These are phyloP conservation scores for Brachymystax lenok DNA, from an alignment of 2,797 vertebrate genomes.

Conservation along the genomic window DNA sequence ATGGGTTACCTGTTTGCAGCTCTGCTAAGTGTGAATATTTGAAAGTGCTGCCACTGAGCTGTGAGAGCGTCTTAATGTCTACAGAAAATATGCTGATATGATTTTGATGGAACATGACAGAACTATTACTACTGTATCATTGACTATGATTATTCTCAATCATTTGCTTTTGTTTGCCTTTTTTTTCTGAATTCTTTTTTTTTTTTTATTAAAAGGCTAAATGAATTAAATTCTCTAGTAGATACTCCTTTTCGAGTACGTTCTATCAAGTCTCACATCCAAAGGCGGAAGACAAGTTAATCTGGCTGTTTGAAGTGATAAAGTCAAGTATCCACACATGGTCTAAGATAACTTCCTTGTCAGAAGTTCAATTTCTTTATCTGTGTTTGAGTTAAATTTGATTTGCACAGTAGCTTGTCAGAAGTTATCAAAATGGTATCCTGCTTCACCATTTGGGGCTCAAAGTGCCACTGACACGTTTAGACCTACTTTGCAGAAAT, in stretches of 20 bases:
- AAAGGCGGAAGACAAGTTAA: neutral
- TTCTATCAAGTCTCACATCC: neutral
- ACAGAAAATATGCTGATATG: conserved; percentile 59
- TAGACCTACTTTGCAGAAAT: neutral
- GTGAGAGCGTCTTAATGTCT: conserved; percentile 57
- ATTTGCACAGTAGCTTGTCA: too few relatives aligned
- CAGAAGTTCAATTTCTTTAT: too few relatives aligned
- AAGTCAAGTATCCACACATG: too few relatives aligned
- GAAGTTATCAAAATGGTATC: too few relatives aligned
- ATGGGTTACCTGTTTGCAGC: conserved; percentile 62
- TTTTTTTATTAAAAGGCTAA: conserved; percentile 80
- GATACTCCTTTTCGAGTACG: neutral
- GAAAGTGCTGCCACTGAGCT: conserved; percentile 72
- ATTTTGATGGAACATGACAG: conserved; percentile 55
- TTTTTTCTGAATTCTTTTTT: conserved; percentile 75
- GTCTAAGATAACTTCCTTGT: too few relatives aligned
- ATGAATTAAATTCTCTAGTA: conserved; percentile 56
- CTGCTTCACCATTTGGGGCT: too few relatives aligned
- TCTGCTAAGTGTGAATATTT: conserved; percentile 65
- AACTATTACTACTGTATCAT: conserved; percentile 61
- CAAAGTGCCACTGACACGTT: neutral
- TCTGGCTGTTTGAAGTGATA: too few relatives aligned
- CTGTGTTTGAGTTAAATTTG: too few relatives aligned
- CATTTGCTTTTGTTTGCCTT: conserved; percentile 73
- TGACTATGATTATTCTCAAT: conserved; percentile 75